phyloP scores from a whole-genome alignment of 1,140 invertebrate genomes.

The Bombus sibiricus region DNA sequence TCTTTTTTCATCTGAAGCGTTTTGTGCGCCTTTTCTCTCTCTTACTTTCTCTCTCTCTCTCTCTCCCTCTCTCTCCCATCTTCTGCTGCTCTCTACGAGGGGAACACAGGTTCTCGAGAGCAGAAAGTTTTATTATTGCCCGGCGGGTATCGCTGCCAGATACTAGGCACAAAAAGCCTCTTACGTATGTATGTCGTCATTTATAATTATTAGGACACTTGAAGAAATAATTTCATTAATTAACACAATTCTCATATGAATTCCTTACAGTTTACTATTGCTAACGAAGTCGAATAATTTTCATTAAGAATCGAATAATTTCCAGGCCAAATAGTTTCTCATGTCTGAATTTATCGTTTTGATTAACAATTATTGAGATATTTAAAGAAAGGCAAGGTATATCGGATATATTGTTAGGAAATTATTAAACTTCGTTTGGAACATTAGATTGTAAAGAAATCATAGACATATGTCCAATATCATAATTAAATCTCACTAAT shows the following conservation, averaged over 20 bases:
- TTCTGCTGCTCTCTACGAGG: constrained; percentile 16
- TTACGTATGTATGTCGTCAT: neutral
- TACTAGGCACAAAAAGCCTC: neutral
- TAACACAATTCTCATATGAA: no score
- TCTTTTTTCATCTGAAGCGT: neutral
- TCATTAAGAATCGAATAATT: no score
- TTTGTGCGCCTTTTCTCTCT: neutral
- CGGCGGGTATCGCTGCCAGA: constrained; percentile 54
- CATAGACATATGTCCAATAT: no score
- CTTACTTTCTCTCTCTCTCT: no score
- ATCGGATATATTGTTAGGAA: neutral
- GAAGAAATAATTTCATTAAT: neutral
- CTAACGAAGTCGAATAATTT: no score
- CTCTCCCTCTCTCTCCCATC: neutral
- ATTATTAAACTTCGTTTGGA: no score
- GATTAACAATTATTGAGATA: neutral
- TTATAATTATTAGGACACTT: neutral
- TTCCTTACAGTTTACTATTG: no score
- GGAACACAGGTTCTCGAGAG: constrained; percentile 57
- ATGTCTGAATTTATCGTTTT: no score
- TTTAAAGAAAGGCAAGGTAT: neutral
- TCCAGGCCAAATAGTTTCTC: no score
- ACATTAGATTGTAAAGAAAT: no score
- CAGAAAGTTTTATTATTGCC: constrained; percentile 47
- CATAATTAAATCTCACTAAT: no score